Conservation (phyloP, 2,113 vertebrate genomes). For the Lates calcarifer region DNA sequence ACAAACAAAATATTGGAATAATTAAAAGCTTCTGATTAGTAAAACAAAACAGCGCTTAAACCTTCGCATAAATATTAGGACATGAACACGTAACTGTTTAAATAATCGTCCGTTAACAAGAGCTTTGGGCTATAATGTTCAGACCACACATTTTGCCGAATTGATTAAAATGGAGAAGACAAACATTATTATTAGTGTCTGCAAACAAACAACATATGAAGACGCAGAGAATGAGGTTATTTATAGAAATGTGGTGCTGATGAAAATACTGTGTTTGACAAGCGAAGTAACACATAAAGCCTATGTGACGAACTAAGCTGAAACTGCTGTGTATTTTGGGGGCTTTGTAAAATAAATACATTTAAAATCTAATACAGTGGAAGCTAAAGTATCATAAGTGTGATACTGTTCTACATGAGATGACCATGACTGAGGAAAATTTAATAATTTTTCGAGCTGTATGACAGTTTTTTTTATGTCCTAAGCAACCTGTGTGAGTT, state of each 20-base stretch:
- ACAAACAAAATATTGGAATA: not conserved
- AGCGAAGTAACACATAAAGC: not conserved
- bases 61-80: slow-evolving; percentile 19
- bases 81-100: not conserved
- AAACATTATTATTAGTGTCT: not conserved
- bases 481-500: not conserved
- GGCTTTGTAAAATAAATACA: not conserved
- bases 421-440: not conserved
- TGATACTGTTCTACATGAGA: not conserved
- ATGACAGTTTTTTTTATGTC: not conserved
- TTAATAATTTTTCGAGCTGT: not conserved
- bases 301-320: not conserved
- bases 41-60: not conserved
- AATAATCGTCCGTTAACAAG: not conserved
- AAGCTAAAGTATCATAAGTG: not conserved
- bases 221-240: not conserved
- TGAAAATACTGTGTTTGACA: not conserved
- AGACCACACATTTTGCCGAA: not conserved
- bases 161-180: not conserved
- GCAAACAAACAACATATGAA: too few relatives aligned
- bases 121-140: not conserved
- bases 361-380: not conserved
- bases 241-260: not conserved
- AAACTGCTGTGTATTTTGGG: not conserved
- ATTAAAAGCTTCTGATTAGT: slow-evolving; percentile 26